Evolutionary conservation across 2,888 invertebrate species (phyloP).

Genomic region (Eremobia ochroleuca): DNA sequence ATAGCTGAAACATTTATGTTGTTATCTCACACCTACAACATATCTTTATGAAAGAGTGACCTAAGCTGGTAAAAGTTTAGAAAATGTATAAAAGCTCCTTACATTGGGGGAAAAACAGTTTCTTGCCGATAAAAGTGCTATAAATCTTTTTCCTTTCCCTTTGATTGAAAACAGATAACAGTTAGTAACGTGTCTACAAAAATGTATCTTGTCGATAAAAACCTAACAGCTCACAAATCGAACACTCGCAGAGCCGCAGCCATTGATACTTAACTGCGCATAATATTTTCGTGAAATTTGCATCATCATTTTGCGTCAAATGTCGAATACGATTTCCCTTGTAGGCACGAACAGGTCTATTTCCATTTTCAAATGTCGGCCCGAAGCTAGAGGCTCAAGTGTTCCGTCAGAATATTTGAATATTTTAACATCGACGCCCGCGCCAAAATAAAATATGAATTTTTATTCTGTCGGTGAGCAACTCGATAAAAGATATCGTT

Average conservation of each 20-base stretch:
- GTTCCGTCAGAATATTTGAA: constrained; percentile 88
- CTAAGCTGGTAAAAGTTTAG: constrained; percentile 22
- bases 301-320: constrained; percentile 85
- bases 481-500: constrained; percentile 57
- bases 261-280: constrained; percentile 82
- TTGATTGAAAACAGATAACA: constrained; percentile 59
- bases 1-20: not conserved
- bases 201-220: constrained; percentile 53
- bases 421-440: constrained; percentile 84
- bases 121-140: constrained; percentile 56
- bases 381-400: constrained; percentile 84
- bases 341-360: constrained; percentile 85
- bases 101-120: constrained; percentile 45
- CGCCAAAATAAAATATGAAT: constrained; percentile 82
- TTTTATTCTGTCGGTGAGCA: constrained; percentile 74
- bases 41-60: not conserved
- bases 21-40: not conserved
- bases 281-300: constrained; percentile 81
- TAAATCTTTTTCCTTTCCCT: constrained; percentile 61
- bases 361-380: constrained; percentile 87
- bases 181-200: constrained; percentile 52
- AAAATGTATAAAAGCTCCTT: constrained; percentile 44
- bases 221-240: constrained; percentile 58
- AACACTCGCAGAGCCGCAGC: constrained; percentile 70
- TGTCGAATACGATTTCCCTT: constrained; percentile 85